Conservation (phyloP, 2,888 invertebrate genomes). For the Phymatocera aterrima region DNA sequence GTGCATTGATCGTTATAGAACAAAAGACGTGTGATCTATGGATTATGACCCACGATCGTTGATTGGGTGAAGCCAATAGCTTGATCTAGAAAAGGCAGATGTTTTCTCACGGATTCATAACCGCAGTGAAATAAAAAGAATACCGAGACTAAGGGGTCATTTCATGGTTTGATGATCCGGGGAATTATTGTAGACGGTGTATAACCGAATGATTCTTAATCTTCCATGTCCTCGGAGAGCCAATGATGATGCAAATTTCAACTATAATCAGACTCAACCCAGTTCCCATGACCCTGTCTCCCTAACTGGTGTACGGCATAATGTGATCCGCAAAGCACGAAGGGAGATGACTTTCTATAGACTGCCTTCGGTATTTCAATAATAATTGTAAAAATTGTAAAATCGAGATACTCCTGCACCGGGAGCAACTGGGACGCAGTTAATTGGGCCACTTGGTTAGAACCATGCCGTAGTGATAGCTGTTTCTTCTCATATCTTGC, state of each 20-base stretch:
- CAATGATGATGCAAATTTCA: neutral
- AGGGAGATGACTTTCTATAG: neutral
- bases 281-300: conserved; percentile 30
- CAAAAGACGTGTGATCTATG: no score
- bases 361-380: neutral
- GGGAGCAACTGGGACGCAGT: neutral
- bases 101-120: conserved; percentile 27
- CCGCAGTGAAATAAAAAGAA: neutral
- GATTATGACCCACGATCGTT: neutral
- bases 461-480: neutral
- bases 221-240: neutral
- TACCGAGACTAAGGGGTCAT: conserved; percentile 12
- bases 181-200: neutral
- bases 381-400: conserved; percentile 4
- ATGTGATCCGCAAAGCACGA: no score
- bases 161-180: conserved; percentile 24
- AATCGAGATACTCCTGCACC: neutral
- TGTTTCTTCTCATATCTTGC: neutral
- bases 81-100: conserved; percentile 3
- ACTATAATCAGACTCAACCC: conserved; percentile 25
- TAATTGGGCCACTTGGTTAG: conserved; percentile 11
- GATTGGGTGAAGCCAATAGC: neutral
- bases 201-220: neutral
- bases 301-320: neutral
- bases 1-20: no score